Percentiles rank a stretch among this genome's conserved stretches.
phyloP scores from a whole-genome alignment of 1,140 invertebrate genomes.

The Aphelinus certus region DNA sequence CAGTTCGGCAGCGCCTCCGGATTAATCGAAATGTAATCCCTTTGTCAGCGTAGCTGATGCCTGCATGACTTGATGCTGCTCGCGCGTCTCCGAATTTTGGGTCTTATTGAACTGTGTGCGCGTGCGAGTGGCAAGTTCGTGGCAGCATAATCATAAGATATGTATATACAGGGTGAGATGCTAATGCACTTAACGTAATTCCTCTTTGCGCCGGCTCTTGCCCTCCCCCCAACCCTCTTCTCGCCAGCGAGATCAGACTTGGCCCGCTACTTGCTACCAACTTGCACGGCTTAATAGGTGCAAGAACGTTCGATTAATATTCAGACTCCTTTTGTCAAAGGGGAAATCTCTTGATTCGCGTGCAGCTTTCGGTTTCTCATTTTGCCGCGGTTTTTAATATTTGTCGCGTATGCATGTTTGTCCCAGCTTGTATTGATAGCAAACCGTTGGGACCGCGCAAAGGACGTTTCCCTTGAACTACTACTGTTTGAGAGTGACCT shows the following conservation, averaged over 20 bases:
- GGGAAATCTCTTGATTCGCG: too few species aligned
- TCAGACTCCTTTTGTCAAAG: too few species aligned
- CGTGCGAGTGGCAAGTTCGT: constrained; percentile 35
- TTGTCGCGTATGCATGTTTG: too few species aligned
- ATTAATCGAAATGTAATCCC: constrained; percentile 32
- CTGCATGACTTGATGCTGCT: too few species aligned
- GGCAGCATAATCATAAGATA: constrained; percentile 39
- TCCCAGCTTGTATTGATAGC: too few species aligned
- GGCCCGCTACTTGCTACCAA: constrained; percentile 4
- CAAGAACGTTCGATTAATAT: too few species aligned
- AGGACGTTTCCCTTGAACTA: too few species aligned
- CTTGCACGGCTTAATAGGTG: too few species aligned
- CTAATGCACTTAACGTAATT: constrained; percentile 54
- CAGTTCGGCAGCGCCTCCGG: not conserved
- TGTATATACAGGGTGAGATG: constrained; percentile 36
- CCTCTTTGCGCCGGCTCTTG: constrained; percentile 17
- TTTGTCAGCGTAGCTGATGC: constrained; percentile 25
- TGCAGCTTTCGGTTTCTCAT: too few species aligned
- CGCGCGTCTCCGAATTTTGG: constrained; percentile 21
- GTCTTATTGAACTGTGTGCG: constrained; percentile 7
- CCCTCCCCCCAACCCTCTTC: not conserved
- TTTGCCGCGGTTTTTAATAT: too few species aligned
- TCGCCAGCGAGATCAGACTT: constrained; percentile 5
- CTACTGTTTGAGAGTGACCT: not conserved
- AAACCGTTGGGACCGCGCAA: too few species aligned